A percentile compares a stretch with the other conserved stretches of the same genome.
phyloP scores from a whole-genome alignment of 2,113 vertebrate genomes.

The Xiphophorus maculatus region DNA sequence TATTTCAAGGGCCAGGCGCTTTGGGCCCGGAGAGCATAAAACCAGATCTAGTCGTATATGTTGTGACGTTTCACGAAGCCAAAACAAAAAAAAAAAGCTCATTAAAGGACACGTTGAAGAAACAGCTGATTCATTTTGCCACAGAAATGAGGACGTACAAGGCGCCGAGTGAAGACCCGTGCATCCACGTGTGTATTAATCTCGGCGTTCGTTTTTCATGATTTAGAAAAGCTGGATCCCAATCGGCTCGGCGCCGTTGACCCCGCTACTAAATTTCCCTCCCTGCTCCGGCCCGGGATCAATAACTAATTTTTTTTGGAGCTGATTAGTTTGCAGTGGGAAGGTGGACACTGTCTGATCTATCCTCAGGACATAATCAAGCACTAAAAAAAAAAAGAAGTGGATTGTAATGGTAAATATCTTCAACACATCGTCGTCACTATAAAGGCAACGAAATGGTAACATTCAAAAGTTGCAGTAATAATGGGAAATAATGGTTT shows the following conservation, averaged over 20 bases:
- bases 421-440: neutral
- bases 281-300: constrained; percentile 82
- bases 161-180: constrained; percentile 15
- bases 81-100: constrained; percentile 32
- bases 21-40: constrained; percentile 24
- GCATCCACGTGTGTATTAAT: constrained; percentile 20
- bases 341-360: constrained; percentile 87
- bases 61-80: constrained; percentile 28
- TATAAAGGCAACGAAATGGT: neutral
- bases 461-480: neutral
- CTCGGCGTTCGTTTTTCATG: constrained; percentile 20
- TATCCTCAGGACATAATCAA: constrained; percentile 96
- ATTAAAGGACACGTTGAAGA: constrained; percentile 54
- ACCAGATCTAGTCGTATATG: constrained; percentile 23
- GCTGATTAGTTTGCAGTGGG: constrained; percentile 95
- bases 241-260: constrained; percentile 80
- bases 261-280: constrained; percentile 83
- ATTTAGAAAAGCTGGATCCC: constrained; percentile 49
- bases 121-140: constrained; percentile 70
- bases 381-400: constrained; percentile 82
- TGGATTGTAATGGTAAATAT: constrained; percentile 44
- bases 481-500: neutral
- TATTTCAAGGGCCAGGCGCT: constrained; percentile 44
- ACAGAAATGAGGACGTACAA: constrained; percentile 17
- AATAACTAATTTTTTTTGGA: constrained; percentile 99